Conservation (phyloP, 2,797 vertebrate species). For the Okamejei kenojei region DNA sequence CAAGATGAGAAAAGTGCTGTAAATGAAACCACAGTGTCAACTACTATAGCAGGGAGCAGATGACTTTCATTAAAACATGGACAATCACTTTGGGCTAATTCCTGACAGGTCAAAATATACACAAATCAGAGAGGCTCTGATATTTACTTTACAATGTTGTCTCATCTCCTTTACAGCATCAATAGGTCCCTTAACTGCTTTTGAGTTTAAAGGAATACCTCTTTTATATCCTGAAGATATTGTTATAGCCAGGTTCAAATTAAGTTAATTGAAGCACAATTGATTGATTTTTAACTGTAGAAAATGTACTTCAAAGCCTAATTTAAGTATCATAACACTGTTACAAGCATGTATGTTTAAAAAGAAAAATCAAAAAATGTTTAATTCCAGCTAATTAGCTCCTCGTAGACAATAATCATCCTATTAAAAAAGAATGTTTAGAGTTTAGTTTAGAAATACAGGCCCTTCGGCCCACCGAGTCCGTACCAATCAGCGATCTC, state of each 20-base stretch:
- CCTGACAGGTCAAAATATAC: not conserved
- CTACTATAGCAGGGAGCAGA: not conserved
- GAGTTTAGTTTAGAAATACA: too few species aligned
- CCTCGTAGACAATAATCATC: not conserved
- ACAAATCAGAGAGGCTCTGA: not conserved
- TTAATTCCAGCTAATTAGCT: not conserved
- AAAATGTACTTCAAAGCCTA: not conserved
- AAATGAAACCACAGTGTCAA: constrained; percentile 7
- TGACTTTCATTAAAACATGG: not conserved
- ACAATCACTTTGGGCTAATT: not conserved
- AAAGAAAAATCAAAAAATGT: not conserved
- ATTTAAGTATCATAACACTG: not conserved
- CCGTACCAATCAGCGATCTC: too few species aligned
- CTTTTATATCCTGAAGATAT: not conserved
- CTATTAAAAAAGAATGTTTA: not conserved
- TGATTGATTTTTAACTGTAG: not conserved
- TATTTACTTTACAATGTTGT: not conserved
- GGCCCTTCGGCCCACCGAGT: too few species aligned
- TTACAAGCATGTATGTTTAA: not conserved
- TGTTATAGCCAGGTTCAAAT: not conserved
- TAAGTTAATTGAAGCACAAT: not conserved
- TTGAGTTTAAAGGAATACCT: not conserved
- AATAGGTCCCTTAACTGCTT: not conserved
- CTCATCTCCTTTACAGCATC: not conserved
- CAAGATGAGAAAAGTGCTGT: not conserved